Evolutionary conservation across 2,888 invertebrate genomes (phyloP), one percentile per base, ranked within the genome.

Genomic region (Didymodactylos carnosus): DNA sequence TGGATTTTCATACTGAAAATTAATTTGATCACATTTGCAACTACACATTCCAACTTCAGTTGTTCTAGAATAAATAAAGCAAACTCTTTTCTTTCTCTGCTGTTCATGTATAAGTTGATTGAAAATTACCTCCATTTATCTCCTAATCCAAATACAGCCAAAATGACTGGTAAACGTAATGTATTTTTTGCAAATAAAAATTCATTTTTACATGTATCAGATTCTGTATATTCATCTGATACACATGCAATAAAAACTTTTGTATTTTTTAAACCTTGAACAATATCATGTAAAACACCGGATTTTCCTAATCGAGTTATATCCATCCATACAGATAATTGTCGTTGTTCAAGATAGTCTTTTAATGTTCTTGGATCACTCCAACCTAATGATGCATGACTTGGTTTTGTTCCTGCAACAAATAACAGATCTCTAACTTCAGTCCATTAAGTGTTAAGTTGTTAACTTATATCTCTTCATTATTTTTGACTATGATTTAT

Each of bases 331-430:
- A 62, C 29, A 35, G 1, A 8, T 14, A 62, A 35, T 35, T 35
- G 35, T 35, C 62, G 62, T 62, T n/a, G 35, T 62, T 35, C 62
- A 10, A 62, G 35, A 62, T 62, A 62, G 35, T 35, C 73, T 73
- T 81, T 81, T 70, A 82, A 77, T 40, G 78, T 78, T 27, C 82
- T 76, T 1, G 83, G 82, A 76, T 83, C 83, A 19, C 79, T 79
- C 77, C 76, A 78, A 1, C 82, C 82, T 23, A 81, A 35, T 0
- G 62, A 62, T 6, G 62, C 35, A 14, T 19, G 10, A 62, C 35
- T 62, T 62, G 62, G 6, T 62, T 62, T 62, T 10, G 62, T 35
- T 10, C 62, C 62, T 62, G 35, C 8, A 5, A 3, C 16, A 62
- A 19, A 35, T 1, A 25, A n/a, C n/a, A n/a, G n/a, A n/a, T n/a